Evolutionary conservation across 2,797 vertebrate species (phyloP).

Genomic region (Molothrus ater): DNA sequence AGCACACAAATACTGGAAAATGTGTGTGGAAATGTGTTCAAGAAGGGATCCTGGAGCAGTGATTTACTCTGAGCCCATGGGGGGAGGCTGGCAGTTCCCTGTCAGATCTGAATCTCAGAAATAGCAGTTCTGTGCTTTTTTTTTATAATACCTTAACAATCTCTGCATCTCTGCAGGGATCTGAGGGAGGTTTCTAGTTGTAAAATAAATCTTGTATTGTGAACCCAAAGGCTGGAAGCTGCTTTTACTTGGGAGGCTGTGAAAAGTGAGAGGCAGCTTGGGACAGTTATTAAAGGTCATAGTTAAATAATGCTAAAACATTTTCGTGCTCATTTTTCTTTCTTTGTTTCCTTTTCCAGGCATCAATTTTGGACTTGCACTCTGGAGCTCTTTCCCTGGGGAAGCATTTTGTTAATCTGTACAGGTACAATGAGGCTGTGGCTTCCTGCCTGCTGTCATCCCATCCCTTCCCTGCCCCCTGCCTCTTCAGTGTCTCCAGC

Average conservation of each 20-base stretch:
- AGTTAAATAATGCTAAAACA: background rate
- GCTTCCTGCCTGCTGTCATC: background rate
- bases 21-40: background rate
- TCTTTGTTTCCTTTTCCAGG: conserved; percentile 75
- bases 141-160: background rate
- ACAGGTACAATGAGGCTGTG: conserved; percentile 81
- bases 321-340: background rate
- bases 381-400: conserved; percentile 94
- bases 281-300: background rate
- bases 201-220: background rate
- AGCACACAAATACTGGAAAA: conserved; percentile 5
- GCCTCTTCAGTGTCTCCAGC: background rate
- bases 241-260: background rate
- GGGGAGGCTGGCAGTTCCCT: background rate
- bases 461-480: background rate
- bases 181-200: background rate
- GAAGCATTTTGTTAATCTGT: conserved; percentile 95
- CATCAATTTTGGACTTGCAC: conserved; percentile 95
- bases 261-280: background rate
- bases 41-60: background rate
- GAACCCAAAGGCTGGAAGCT: background rate
- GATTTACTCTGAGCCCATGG: background rate
- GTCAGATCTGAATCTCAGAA: background rate
- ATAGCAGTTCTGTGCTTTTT: background rate
- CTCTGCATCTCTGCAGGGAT: background rate